phyloP scores from a whole-genome alignment of 2,797 vertebrate species.

The Cyclura pinguis region DNA sequence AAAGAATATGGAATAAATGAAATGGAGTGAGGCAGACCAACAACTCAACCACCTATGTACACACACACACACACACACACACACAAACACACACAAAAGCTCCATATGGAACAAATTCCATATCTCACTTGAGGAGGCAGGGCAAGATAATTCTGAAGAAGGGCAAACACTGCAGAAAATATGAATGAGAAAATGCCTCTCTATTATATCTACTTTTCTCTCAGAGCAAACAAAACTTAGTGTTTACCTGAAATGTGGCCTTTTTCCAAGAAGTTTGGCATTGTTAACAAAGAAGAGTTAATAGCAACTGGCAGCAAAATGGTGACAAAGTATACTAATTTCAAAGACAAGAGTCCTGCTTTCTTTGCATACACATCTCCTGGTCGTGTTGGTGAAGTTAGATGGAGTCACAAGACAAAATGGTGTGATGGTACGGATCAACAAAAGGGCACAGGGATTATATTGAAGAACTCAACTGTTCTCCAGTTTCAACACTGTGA shows the following conservation, averaged over 20 bases:
- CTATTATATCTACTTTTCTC: neutral
- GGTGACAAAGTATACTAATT: neutral
- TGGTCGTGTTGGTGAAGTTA: neutral
- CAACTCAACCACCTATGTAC: neutral
- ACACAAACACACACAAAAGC: neutral
- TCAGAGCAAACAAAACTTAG: constrained; percentile 9
- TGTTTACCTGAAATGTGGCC: neutral
- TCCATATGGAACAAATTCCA: neutral
- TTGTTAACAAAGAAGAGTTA: neutral
- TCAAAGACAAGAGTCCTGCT: neutral
- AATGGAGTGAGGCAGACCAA: constrained; percentile 11
- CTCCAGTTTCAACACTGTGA: too few relatives aligned
- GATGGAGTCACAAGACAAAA: neutral
- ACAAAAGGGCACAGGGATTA: too few relatives aligned
- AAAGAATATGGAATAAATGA: constrained; percentile 10
- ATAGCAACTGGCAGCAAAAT: neutral
- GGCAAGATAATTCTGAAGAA: neutral
- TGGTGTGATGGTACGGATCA: too few relatives aligned
- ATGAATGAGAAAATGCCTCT: constrained; percentile 8
- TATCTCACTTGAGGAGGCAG: neutral
- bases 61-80: neutral
- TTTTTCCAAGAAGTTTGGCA: neutral
- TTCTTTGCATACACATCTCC: neutral
- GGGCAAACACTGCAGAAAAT: neutral
- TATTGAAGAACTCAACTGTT: too few relatives aligned